Conservation (phyloP, 2,888 invertebrate species). For the Rutpela maculata region DNA sequence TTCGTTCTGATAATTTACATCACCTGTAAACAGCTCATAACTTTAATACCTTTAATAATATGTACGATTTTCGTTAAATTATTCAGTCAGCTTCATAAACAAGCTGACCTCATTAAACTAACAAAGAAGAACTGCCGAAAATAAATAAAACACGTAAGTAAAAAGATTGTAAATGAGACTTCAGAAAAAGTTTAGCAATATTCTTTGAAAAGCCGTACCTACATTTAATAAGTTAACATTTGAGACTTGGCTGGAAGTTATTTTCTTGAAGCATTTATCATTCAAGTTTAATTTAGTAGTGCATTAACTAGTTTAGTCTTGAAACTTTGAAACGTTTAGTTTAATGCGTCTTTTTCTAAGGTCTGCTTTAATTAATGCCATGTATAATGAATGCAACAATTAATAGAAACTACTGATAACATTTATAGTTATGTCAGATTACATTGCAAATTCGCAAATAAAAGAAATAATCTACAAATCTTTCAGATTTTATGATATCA, state of each 20-base stretch:
- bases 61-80: neutral
- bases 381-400: neutral
- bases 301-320: constrained; percentile 42
- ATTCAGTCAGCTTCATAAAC: neutral
- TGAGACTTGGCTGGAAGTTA: constrained; percentile 42
- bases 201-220: constrained; percentile 44
- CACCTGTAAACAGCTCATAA: neutral
- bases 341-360: constrained; percentile 16
- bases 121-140: constrained; percentile 36
- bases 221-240: constrained; percentile 53
- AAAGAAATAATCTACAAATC: neutral
- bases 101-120: constrained; percentile 30
- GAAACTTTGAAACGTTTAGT: constrained; percentile 34
- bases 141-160: constrained; percentile 33
- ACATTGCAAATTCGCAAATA: neutral
- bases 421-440: neutral
- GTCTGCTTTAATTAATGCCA: neutral
- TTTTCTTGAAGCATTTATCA: constrained; percentile 54
- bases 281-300: constrained; percentile 56
- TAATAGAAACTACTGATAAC: neutral
- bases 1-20: no score
- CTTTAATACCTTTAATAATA: neutral
- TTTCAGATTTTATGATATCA: no score
- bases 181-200: constrained; percentile 47
- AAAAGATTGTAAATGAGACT: constrained; percentile 27